Evolutionary conservation across 1,140 invertebrate species (phyloP).

Genomic region (Scaptomyza hsui): DNA sequence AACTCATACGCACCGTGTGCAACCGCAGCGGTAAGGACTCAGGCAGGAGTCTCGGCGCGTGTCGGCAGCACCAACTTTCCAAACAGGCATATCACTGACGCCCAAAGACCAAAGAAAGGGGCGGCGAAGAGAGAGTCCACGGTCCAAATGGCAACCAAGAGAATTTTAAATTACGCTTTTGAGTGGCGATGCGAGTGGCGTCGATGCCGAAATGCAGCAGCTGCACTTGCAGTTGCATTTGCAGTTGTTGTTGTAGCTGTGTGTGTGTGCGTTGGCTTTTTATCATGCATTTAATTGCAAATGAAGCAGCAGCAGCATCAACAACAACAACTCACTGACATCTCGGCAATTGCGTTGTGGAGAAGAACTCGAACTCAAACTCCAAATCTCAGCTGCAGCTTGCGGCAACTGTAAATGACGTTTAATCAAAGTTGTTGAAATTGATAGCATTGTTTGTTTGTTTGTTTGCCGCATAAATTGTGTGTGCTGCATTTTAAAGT

Average conservation of each 20-base stretch:
- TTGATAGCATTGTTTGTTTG: slow-evolving; percentile 81
- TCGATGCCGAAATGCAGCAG: slow-evolving; percentile 67
- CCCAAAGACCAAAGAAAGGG: slow-evolving; percentile 62
- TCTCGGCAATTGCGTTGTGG: slow-evolving; percentile 58
- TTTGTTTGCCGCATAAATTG: slow-evolving; percentile 51
- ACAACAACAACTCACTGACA: slow-evolving; percentile 57
- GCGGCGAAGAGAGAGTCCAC: slow-evolving; percentile 21
- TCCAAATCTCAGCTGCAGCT: slow-evolving; percentile 46
- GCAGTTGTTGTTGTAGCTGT: slow-evolving; percentile 3
- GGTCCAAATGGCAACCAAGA: slow-evolving; percentile 76
- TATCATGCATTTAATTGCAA: slow-evolving; percentile 81
- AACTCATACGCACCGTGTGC: slow-evolving; percentile 80
- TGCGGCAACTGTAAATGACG: slow-evolving; percentile 74
- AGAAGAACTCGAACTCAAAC: slow-evolving; percentile 12
- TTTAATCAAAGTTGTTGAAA: slow-evolving; percentile 83
- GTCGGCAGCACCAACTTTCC: slow-evolving; percentile 32
- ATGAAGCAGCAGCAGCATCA: slow-evolving; percentile 61
- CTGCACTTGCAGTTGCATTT: slow-evolving; percentile 12
- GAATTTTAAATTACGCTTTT: slow-evolving; percentile 82
- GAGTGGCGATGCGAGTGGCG: slow-evolving; percentile 59
- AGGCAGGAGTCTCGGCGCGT: slow-evolving; percentile 33
- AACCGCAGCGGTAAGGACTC: slow-evolving; percentile 48
- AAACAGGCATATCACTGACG: slow-evolving; percentile 66
- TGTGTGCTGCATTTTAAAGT: slow-evolving; percentile 75
- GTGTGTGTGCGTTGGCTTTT: slow-evolving; percentile 34